Evolutionary conservation across 1,140 invertebrate species (phyloP), one percentile per base, ranked within the genome.

Genomic region (Drosophila tsacasi): DNA sequence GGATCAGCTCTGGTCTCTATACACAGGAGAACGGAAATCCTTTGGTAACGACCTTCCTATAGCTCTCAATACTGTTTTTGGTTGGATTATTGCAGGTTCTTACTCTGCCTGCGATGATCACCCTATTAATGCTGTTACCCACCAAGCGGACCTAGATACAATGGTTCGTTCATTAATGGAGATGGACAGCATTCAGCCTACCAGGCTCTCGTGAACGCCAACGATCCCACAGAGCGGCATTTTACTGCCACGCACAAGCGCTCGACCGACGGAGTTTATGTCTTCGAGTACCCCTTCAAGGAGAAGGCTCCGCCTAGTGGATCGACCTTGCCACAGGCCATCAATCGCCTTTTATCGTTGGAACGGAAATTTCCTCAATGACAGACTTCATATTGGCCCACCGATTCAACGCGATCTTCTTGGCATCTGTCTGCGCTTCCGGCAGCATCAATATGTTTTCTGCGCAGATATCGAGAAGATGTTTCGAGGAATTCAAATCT

Each of bases 61-160:
- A 13, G 35, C 35, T 37, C 35, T 15, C 5, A 15, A 37, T 37
- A 37, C 13, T 15, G 13, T 37, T 15, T 37, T 37, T 37, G 35
- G 35, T 37, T 15, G 35, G 49, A 52, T 19, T 52, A 52, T 30
- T 52, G 27, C 50, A 54, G 50, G 27, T 12, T 32, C 50, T n/a
- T 32, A 37, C 32, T 37, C 17, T 19, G 40, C n/a, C 9, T 19
- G 9, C n/a, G 8, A 10, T 42, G n/a, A 44, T 13, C 17, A 52
- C 9, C 50, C n/a, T 2, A 44, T n/a, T n/a, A 15, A 5, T 19
- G 27, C n/a, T 15, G n/a, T 54, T 6, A 54, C 44, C 7, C 21
- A 46, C 23, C 21, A 46, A 12, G 21, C 13, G 12, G 44, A 23
- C 21, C 21, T 46, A 13, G 19, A 46, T 12, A 6, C 12, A 1